phyloP scores from a whole-genome alignment of 2,797 vertebrate species.

The Natrix natrix region DNA sequence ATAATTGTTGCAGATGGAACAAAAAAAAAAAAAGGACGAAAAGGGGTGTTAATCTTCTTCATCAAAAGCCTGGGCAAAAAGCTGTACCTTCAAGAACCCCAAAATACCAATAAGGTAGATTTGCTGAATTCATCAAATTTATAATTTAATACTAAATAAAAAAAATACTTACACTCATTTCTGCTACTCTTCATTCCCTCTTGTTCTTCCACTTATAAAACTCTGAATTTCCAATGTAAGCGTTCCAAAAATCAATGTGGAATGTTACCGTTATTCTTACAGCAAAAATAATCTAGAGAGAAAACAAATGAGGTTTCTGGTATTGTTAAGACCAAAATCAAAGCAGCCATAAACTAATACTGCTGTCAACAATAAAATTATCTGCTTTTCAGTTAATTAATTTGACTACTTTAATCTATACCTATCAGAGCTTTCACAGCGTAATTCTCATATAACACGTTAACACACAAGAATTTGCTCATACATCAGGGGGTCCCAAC shows the following conservation, averaged over 20 bases:
- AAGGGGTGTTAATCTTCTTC: not conserved
- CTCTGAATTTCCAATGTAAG: not conserved
- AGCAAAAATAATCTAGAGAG: constrained; percentile 52
- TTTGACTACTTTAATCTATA: not conserved
- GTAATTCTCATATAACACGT: not conserved
- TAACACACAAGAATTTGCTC: not conserved
- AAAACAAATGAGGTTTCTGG: not conserved
- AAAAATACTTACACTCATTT: constrained; percentile 71
- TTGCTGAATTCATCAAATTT: not conserved
- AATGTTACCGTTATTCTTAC: constrained; percentile 18
- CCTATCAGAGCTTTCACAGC: not conserved
- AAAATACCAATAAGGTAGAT: not conserved
- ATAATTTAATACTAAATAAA: not conserved
- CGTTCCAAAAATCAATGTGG: constrained; percentile 31
- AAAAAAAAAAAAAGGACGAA: not conserved
- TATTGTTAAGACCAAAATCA: not conserved
- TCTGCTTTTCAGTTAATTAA: not conserved
- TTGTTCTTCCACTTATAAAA: not conserved
- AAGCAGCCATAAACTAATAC: not conserved
- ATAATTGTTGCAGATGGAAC: not conserved
- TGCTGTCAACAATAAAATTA: not conserved
- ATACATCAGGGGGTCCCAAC: not conserved
- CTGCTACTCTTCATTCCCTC: constrained; percentile 74
- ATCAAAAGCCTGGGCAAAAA: not conserved
- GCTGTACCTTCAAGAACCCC: not conserved